Conservation (phyloP, 2,797 vertebrate species). For the Pseudotriccus pelzelni region DNA sequence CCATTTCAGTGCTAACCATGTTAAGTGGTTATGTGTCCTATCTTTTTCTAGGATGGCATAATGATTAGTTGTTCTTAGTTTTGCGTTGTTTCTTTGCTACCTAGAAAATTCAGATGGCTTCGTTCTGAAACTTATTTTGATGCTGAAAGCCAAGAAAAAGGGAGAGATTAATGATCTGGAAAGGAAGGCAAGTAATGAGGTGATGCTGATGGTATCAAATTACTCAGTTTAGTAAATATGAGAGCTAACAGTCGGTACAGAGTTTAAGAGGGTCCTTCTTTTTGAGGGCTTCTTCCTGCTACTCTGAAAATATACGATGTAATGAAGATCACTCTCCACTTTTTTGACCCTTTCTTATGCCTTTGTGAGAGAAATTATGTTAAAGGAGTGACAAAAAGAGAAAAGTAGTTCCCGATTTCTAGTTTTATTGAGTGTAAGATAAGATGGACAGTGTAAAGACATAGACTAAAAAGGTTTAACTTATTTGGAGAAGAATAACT, state of each 20-base stretch:
- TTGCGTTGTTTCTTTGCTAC: not conserved
- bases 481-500: not conserved
- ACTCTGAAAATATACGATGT: too few relatives aligned
- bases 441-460: not conserved
- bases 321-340: too few relatives aligned
- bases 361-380: not conserved
- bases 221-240: not conserved
- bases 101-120: not conserved
- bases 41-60: not conserved
- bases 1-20: not conserved
- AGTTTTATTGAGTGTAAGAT: not conserved
- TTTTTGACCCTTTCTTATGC: not conserved
- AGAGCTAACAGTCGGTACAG: not conserved
- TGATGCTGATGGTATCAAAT: not conserved
- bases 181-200: not conserved
- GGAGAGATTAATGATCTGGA: not conserved
- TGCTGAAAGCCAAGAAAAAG: not conserved
- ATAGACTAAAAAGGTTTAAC: not conserved
- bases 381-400: not conserved
- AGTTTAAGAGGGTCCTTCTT: not conserved
- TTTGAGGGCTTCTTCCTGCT: not conserved
- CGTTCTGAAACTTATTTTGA: not conserved
- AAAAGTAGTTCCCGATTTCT: not conserved
- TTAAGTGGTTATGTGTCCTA: not conserved
- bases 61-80: not conserved